These are phyloP conservation scores for Aproaerema taeniolella DNA, from an alignment of 2,888 invertebrate species.

Conservation along the genomic window DNA sequence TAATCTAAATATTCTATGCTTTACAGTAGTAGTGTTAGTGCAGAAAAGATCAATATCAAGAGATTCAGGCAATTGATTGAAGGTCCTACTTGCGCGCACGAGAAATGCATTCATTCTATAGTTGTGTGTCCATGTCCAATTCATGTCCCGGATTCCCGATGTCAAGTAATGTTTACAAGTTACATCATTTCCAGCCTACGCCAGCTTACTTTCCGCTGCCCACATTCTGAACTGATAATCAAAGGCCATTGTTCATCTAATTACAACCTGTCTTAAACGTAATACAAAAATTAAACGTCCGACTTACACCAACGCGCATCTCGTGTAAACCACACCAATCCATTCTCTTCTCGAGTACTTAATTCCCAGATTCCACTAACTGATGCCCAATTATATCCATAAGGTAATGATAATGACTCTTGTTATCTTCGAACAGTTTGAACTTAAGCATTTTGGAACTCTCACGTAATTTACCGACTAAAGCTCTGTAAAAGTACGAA, in stretches of 20 bases:
- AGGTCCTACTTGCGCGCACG: too few relatives aligned
- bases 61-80: too few relatives aligned
- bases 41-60: too few relatives aligned
- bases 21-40: too few relatives aligned
- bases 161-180: neutral
- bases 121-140: too few relatives aligned
- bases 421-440: slow-evolving; percentile 46
- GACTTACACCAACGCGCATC: slow-evolving; percentile 38
- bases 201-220: slow-evolving; percentile 34
- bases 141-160: too few relatives aligned
- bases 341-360: slow-evolving; percentile 16
- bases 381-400: slow-evolving; percentile 40
- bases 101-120: too few relatives aligned
- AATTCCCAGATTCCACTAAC: slow-evolving; percentile 12
- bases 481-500: slow-evolving; percentile 44
- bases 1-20: too few relatives aligned
- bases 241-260: slow-evolving; percentile 56
- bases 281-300: slow-evolving; percentile 43
- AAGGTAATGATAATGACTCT: slow-evolving; percentile 40
- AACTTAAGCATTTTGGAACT: slow-evolving; percentile 31
- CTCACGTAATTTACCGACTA: slow-evolving; percentile 39
- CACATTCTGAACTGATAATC: slow-evolving; percentile 45
- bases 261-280: slow-evolving; percentile 40
- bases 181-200: slow-evolving; percentile 30
- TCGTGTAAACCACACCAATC: slow-evolving; percentile 30